A percentile compares a stretch with the other conserved stretches of the same genome.
Evolutionary conservation across 1,140 invertebrate genomes (phyloP).

Genomic region (Panulirus ornatus): DNA sequence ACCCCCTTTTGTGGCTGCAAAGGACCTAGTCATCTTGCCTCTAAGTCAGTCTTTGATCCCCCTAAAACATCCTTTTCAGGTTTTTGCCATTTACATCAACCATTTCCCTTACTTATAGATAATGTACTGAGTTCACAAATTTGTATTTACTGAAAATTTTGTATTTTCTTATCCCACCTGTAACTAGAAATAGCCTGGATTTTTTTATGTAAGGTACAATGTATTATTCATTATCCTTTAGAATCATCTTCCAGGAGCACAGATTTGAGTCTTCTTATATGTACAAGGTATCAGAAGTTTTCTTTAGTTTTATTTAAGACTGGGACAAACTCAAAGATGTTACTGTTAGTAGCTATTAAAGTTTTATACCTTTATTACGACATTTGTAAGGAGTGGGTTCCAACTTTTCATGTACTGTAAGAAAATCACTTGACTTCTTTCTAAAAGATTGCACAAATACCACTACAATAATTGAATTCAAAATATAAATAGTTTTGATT

Average conservation of each 20-base stretch:
- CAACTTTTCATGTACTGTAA: neutral
- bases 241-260: neutral
- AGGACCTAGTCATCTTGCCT: neutral
- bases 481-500: neutral
- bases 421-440: neutral
- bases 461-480: neutral
- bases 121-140: slow-evolving; percentile 27
- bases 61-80: neutral
- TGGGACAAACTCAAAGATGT: neutral
- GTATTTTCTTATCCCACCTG: slow-evolving; percentile 7
- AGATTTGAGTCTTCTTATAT: neutral
- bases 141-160: slow-evolving; percentile 13
- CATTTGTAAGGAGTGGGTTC: neutral
- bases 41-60: neutral
- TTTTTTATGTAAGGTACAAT: neutral
- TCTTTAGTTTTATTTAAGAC: neutral
- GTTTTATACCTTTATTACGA: neutral
- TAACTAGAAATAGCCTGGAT: slow-evolving; percentile 9
- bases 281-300: neutral
- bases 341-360: neutral
- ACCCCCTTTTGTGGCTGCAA: slow-evolving; percentile 6
- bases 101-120: slow-evolving; percentile 4
- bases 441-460: neutral
- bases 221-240: neutral
- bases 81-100: slow-evolving; percentile 13